Evolutionary conservation across 2,797 vertebrate species (phyloP).

Genomic region (Limnodromus scolopaceus): DNA sequence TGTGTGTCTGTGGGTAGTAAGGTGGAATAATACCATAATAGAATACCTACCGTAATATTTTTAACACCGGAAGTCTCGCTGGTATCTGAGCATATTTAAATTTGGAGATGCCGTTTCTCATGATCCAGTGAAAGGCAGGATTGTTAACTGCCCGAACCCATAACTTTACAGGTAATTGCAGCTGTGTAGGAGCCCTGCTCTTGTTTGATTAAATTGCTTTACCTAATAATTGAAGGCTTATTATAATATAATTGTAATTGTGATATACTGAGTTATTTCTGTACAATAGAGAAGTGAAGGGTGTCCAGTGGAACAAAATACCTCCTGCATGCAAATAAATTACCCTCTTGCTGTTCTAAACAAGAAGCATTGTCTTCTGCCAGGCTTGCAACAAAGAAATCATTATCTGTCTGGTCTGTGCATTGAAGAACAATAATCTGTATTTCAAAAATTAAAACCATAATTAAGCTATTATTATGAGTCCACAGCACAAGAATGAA

Average conservation of each 20-base stretch:
- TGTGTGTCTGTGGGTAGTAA: background rate
- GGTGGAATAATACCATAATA: background rate
- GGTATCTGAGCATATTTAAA: background rate
- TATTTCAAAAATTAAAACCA: constrained; percentile 52
- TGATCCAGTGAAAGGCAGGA: background rate
- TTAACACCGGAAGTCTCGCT: background rate
- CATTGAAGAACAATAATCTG: constrained; percentile 26
- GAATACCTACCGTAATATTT: background rate
- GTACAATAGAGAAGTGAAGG: constrained; percentile 37
- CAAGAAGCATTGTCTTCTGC: constrained; percentile 45
- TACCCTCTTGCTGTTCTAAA: constrained; percentile 16
- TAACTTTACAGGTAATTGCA: constrained; percentile 41
- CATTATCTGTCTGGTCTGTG: constrained; percentile 23
- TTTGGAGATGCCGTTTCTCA: background rate
- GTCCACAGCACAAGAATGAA: constrained; percentile 46
- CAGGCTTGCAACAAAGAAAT: constrained; percentile 61
- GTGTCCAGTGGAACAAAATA: background rate
- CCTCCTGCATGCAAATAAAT: constrained; percentile 29
- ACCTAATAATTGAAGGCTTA: constrained; percentile 30
- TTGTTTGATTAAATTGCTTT: constrained; percentile 41
- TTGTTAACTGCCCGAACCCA: background rate
- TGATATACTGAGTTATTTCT: constrained; percentile 23
- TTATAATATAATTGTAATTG: background rate
- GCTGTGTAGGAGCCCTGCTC: background rate
- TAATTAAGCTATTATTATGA: constrained; percentile 46